Base-by-base conservation (phyloP, 2,888 invertebrate species). In the Trachelus stipa region DNA sequence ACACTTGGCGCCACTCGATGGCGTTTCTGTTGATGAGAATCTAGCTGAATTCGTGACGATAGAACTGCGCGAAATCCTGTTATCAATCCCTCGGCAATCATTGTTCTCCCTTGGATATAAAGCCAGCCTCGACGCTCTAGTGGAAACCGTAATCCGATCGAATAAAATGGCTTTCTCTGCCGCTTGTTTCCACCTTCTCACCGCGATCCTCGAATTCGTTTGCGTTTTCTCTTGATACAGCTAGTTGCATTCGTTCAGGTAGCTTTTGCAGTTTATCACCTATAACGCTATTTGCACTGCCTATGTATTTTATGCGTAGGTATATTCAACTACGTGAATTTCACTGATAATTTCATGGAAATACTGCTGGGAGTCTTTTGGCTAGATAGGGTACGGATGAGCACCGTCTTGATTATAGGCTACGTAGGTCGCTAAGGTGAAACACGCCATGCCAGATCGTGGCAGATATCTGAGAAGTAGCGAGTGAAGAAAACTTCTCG, bases 21-120 rank as follows among this genome's bases (percentile, higher is more conserved):
- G 78, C 79, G 78, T 82, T 81, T 81, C 84, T 9, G 81, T 79
- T 83, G 83, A 83, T 85, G 85, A 83, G 84, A 83, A 85, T 81
- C 79, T 79, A 78, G 76, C 23, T 68, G 73, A n/a, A 68, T 56
- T 34, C 40, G 23, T 56, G 81, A 15, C 56, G 56, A 56, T 56
- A 56, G 56, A 75, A 80, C 74, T 73, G 73, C 73, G 73, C 79
- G 77, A 83, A 84, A 82, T 77, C 82, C 82, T 78, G 79, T 79
- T 79, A 76, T 80, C 81, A 77, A 77, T 82, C 77, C 79, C 81
- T 9, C 23, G 56, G 56, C 56, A 56, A 56, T 56, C 56, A 56
- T 56, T 56, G 56, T 56, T 56, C 56, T 23, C 56, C 56, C 56
- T 56, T 23, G 56, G 56, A 56, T 15, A 56, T 56, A 23, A 56